These are phyloP conservation scores for Apeltes quadracus DNA, from an alignment of 2,113 vertebrate genomes.

Conservation along the genomic window DNA sequence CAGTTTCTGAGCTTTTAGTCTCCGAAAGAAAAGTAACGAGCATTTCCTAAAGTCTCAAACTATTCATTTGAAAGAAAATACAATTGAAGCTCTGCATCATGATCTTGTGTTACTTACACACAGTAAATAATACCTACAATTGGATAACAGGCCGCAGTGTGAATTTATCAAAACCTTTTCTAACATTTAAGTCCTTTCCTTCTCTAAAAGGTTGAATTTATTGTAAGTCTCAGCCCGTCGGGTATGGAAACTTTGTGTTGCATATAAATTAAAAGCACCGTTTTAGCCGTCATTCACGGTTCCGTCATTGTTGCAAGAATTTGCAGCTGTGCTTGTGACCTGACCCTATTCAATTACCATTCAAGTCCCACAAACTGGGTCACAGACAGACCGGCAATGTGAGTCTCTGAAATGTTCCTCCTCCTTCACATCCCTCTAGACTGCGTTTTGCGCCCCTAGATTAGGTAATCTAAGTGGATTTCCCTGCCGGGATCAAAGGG, in stretches of 20 bases:
- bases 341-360: not conserved
- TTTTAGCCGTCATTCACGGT: not conserved
- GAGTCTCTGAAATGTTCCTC: conserved; percentile 23
- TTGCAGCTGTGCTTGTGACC: not conserved
- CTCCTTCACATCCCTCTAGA: conserved; percentile 39
- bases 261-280: not conserved
- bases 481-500: conserved; percentile 74
- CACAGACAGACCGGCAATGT: conserved; percentile 7
- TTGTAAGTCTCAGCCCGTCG: conserved; percentile 57
- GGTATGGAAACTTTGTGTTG: conserved; percentile 57
- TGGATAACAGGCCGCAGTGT: no score
- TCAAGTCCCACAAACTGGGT: conserved; percentile 14
- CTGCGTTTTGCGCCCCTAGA: conserved; percentile 58
- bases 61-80: not conserved
- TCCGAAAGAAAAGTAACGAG: not conserved
- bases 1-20: not conserved
- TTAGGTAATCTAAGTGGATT: conserved; percentile 79
- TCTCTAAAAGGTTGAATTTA: conserved; percentile 20
- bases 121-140: not conserved
- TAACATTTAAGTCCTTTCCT: not conserved
- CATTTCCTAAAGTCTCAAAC: not conserved
- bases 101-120: not conserved
- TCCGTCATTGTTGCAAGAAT: conserved; percentile 1
- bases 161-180: not conserved
- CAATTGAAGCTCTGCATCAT: not conserved